Base-by-base conservation (phyloP, 2,888 invertebrate species). In the Ophonus ardosiacus region DNA sequence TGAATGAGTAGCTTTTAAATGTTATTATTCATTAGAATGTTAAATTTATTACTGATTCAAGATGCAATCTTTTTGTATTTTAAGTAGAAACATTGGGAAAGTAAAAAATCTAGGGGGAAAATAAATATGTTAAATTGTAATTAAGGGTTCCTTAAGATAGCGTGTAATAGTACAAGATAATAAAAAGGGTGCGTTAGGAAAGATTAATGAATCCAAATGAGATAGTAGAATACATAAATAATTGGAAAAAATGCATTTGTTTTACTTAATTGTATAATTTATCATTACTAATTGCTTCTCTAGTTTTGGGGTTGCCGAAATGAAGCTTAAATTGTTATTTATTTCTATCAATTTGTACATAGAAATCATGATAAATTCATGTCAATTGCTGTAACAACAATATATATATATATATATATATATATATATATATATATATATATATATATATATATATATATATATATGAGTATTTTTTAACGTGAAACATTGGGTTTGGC, bases 101-200 rank as follows among this genome's bases (percentile, higher is more conserved):
- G 24, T 65, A 68, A 68, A 38, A 68, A 40, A 68, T 68, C 24
- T n/a, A 68, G 68, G 68, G 68, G 68, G n/a, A 31, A 68, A 68
- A 68, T 68, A 74, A 74, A 74, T 74, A 74, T 74, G 51, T 74
- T 74, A 40, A 18, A 43, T 74, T 74, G 71, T 74, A 74, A 74
- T 74, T 40, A 43, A 43, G 71, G 71, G 71, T 74, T 74, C 18
- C 43, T 43, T 74, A 17, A 74, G 71, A 74, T 74, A 74, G 71
- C 43, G 71, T 74, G 71, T 43, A 40, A 74, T 74, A 40, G 15
- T 21, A 18, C 18, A 15, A 74, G 71, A 74, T 74, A 43, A 40
- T 74, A 74, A 43, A 43, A 74, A 74, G 68, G 71, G 71, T 74
- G 71, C 71, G 71, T 74, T 21, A 40, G 18, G 31, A 31, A 68